Base-by-base conservation (phyloP, 2,888 invertebrate genomes). In the Timandra comae region DNA sequence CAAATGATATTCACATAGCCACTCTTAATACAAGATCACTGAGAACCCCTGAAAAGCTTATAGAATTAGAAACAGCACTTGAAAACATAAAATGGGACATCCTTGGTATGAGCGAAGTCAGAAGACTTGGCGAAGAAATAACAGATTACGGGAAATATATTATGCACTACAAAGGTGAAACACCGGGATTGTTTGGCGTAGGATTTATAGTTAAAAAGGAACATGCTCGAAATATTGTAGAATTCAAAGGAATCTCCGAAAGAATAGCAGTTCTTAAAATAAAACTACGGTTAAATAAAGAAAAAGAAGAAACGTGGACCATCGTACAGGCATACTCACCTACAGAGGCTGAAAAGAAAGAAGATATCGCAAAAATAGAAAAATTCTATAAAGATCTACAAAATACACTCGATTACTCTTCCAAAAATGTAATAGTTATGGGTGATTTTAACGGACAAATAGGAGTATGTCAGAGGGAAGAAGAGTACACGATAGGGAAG, bases 201-300 rank as follows among this genome's bases (percentile, higher is more conserved):
- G 43, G 43, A 11, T 43, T 43, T 9, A 6, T 40, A 11, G 30
- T 43, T 1, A 19, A 27, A 1, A 40, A 38, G 12, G 31, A 38
- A 12, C 38, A 40, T 23, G 21, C 16, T 5, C 27, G 33, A 19
- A 29, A 13, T 8, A 25, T 26, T n/a, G n/a, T n/a, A n/a, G n/a
- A n/a, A n/a, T n/a, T n/a, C n/a, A n/a, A n/a, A n/a, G n/a, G n/a
- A n/a, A n/a, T n/a, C n/a, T n/a, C n/a, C 2, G 30, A 25, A 3
- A 4, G 25, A 8, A 23, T 30, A 10, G 30, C 25, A 6, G 2
- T 30, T 1, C 20, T 30, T 8, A 30, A 30, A 12, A 12, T 27
- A 8, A 25, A 26, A 12, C 16, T 25, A 7, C 12, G 12, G n/a
- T n/a, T n/a, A n/a, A n/a, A n/a, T n/a, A n/a, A n/a, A 12, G 11